These are phyloP conservation scores for Podiceps cristatus DNA, from an alignment of 2,113 vertebrate genomes.

Conservation along the genomic window DNA sequence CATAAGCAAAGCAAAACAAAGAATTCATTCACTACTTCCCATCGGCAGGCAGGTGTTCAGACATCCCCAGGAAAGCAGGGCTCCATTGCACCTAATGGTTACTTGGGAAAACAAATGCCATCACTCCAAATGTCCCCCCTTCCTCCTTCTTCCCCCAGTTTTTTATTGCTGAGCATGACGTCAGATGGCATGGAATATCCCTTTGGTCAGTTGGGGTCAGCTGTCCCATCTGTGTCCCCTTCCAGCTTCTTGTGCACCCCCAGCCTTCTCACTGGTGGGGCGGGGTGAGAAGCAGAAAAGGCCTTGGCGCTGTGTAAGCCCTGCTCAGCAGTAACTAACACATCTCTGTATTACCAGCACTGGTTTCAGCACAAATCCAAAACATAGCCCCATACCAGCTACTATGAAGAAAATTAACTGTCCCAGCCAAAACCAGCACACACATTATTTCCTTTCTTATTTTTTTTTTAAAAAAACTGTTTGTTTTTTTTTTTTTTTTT, in stretches of 20 bases:
- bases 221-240: not conserved
- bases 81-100: rapidly evolving
- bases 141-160: not conserved
- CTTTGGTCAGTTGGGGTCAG: not conserved
- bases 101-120: not conserved
- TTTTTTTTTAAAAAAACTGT: not conserved
- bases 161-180: not conserved
- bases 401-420: not conserved
- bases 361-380: not conserved
- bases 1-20: not conserved
- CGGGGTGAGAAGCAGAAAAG: not conserved
- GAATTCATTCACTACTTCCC: not conserved
- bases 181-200: not conserved
- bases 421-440: not conserved
- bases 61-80: not conserved
- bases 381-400: not conserved
- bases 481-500: not conserved
- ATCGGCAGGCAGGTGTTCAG: not conserved
- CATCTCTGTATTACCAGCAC: too few relatives aligned
- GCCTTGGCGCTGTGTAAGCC: not conserved
- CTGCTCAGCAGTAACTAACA: not conserved
- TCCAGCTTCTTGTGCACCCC: not conserved
- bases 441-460: not conserved
- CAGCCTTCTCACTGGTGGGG: not conserved
- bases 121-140: not conserved